Percentiles rank a stretch among this genome's conserved stretches.
Evolutionary conservation across 1,140 invertebrate genomes (phyloP).

Genomic region (Chionoecetes opilio): DNA sequence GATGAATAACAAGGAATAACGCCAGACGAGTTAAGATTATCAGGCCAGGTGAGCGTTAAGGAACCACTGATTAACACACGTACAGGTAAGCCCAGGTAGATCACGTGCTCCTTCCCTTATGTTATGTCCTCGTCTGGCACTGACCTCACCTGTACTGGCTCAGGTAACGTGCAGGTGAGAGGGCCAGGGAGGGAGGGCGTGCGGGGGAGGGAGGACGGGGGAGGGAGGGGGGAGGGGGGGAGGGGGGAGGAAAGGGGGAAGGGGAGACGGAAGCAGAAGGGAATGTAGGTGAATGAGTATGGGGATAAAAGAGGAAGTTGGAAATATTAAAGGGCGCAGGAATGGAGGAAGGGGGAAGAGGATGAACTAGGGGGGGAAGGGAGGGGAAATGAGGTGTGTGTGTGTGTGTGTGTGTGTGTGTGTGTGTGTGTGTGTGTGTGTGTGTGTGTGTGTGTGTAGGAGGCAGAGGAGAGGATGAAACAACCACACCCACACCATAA

Average conservation of each 20-base stretch:
- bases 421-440: constrained; percentile 56
- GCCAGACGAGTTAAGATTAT: too few relatives aligned
- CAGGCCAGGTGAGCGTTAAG: neutral
- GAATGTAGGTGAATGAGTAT: neutral
- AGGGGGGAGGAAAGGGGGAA: neutral
- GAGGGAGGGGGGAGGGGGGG: too few relatives aligned
- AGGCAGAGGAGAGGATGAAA: too few relatives aligned
- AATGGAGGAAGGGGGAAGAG: neutral
- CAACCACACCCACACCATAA: neutral
- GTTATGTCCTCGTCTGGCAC: neutral
- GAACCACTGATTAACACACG: neutral
- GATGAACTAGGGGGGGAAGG: neutral
- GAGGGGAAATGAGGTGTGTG: neutral
- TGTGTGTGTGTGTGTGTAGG: constrained; percentile 33
- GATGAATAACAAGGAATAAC: neutral
- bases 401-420: constrained; percentile 56
- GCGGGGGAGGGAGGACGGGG: too few relatives aligned
- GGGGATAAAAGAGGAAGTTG: neutral
- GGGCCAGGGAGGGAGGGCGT: neutral
- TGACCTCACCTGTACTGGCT: neutral
- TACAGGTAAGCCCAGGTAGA: neutral
- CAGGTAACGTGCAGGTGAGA: neutral
- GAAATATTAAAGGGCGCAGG: neutral
- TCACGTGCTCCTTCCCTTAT: neutral
- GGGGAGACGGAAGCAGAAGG: neutral